Conservation (phyloP, 2,113 vertebrate species). For the Nettapus auritus region DNA sequence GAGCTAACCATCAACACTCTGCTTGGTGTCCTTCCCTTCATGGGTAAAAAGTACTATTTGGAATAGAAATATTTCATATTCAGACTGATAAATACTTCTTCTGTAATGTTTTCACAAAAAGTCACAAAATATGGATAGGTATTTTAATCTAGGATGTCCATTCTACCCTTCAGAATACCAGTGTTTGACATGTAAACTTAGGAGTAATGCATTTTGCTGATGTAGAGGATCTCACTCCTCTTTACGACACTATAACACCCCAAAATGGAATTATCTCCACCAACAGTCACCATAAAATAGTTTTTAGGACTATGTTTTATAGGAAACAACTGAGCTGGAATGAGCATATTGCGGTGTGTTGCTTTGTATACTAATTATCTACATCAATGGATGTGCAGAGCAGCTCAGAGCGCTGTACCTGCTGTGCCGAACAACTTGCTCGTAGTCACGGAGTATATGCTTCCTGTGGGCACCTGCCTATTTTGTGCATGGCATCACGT, state of each 20-base stretch:
- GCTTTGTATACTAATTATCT: constrained; percentile 69
- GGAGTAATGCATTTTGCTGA: fast-evolving
- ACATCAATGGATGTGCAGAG: constrained; percentile 8
- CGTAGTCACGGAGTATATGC: constrained; percentile 9
- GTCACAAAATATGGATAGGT: background rate
- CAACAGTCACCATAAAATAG: background rate
- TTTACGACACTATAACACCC: background rate
- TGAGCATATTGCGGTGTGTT: background rate
- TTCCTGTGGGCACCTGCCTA: constrained; percentile 73
- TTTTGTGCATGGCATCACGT: constrained; percentile 45
- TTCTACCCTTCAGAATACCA: background rate
- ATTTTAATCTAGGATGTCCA: background rate
- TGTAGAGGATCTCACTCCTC: background rate
- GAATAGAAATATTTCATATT: background rate
- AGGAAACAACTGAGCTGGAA: constrained; percentile 16
- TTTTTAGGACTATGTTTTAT: background rate
- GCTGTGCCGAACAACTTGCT: constrained; percentile 57
- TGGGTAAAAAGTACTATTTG: background rate
- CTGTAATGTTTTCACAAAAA: no score
- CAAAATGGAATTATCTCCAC: background rate
- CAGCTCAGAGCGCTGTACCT: constrained; percentile 43
- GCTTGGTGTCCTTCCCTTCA: background rate
- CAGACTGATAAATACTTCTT: no score
- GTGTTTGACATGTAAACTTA: background rate
- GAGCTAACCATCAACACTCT: background rate